Base-by-base conservation (phyloP, 30 jellyfish, hydroid and myxozoan species). In the Phacellophora camtschatica region DNA sequence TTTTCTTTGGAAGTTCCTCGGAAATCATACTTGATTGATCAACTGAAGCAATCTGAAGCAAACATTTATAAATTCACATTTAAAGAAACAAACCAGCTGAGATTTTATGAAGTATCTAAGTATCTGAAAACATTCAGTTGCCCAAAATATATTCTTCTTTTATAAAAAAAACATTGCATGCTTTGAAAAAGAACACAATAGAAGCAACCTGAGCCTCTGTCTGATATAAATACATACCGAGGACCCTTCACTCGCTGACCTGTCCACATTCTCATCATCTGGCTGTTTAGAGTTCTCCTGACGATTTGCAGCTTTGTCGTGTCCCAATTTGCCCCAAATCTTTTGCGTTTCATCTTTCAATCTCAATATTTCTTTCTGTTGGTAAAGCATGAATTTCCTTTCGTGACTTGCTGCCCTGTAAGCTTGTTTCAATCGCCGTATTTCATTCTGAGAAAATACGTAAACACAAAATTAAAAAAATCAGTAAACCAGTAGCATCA, bases 391-490 rank as follows among this genome's bases (percentile, higher is more conserved):
- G 24, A 82, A 71, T 59, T 82, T 71, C 13, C 98, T 55, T 57
- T 92, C 98, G 53, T 92, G 81, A 41, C 96, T 85, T 34, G 98
- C 98, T n/a, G 90, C 93, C 41, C 83, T 71, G 74, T 66, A 81
- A 6, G 96, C 95, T 37, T 86, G 95, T 76, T 67, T 79, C 55
- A 82, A 73, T 4, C 95, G 85, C 0, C 98, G 90, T 19, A 92
- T 92, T 49, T 92, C 98, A 66, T 73, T 77, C 98, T 91, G 62
- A 20, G 49, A 29, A 20, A 45, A 45, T 0, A 45, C 15, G 13
- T 45, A 45, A 12, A 12, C 24, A 45, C 15, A 23, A 45, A 7
- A 23, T 45, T 24, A 45, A 12, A 45, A 45, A 45, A 45, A 45
- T 45, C 19, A 12, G 19, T 12, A 15, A 43, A 43, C 18, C 57